These are phyloP conservation scores for Oryzias sinensis DNA, from an alignment of 2,797 vertebrate genomes.

Conservation along the genomic window DNA sequence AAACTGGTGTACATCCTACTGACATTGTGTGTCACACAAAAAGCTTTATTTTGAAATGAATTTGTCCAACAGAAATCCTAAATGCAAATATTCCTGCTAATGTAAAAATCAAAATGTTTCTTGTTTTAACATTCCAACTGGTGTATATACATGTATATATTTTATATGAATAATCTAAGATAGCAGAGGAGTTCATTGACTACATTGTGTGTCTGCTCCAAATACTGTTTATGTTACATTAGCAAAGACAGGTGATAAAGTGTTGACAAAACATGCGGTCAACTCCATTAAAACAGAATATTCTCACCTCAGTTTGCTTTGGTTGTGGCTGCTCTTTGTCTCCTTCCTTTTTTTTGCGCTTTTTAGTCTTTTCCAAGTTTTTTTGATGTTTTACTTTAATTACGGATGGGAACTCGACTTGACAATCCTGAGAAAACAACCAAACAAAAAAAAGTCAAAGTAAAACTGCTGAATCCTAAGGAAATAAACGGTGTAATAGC, in stretches of 20 bases:
- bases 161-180: too few relatives aligned
- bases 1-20: slow-evolving; percentile 7
- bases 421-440: slow-evolving; percentile 34
- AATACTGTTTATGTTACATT: too few relatives aligned
- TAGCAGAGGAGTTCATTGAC: too few relatives aligned
- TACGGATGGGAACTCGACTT: slow-evolving; percentile 18
- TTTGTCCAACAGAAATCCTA: not conserved
- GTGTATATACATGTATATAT: too few relatives aligned
- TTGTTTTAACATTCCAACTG: too few relatives aligned
- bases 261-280: not conserved
- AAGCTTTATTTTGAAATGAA: not conserved
- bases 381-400: slow-evolving; percentile 2
- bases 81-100: not conserved
- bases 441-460: not conserved
- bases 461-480: not conserved
- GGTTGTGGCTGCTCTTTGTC: slow-evolving; percentile 4
- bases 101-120: too few relatives aligned
- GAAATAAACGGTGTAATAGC: not conserved
- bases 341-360: slow-evolving; percentile 51
- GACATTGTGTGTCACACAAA: not conserved
- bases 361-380: slow-evolving; percentile 49
- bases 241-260: too few relatives aligned
- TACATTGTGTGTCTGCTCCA: too few relatives aligned
- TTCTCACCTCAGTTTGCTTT: slow-evolving; percentile 41
- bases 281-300: not conserved